phyloP scores from a whole-genome alignment of 2,888 invertebrate species.

The Escarpia spicata region DNA sequence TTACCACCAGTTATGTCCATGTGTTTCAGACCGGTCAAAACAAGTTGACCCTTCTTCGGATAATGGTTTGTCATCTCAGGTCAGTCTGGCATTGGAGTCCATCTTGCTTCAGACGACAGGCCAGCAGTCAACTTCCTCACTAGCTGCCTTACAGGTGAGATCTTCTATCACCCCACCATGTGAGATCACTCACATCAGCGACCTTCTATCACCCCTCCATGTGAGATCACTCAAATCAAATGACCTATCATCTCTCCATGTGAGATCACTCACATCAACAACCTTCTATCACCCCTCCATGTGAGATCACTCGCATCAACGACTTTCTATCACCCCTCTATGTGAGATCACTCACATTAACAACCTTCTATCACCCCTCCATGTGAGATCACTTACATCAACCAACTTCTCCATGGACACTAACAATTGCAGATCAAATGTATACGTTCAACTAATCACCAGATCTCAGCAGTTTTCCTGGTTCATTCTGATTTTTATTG shows the following conservation, averaged over 20 bases:
- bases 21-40: background rate
- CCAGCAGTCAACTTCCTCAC: background rate
- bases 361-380: background rate
- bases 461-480: background rate
- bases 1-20: background rate
- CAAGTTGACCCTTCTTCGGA: background rate
- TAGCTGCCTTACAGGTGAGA: background rate
- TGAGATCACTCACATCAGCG: background rate
- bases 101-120: background rate
- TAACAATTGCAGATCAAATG: background rate
- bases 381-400: background rate
- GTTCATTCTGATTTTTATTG: background rate
- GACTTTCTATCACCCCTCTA: background rate
- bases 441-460: background rate
- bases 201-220: background rate
- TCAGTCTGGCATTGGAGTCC: slow-evolving; percentile 5
- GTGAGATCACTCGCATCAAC: background rate
- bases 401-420: background rate
- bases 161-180: background rate
- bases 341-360: background rate
- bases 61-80: background rate
- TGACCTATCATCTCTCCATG: background rate
- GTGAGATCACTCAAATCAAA: background rate
- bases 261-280: background rate
- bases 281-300: background rate